A percentile compares a stretch with the other conserved stretches of the same genome.
These are phyloP conservation scores for Rhinoraja longicauda DNA, from an alignment of 2,797 vertebrate genomes.

Conservation along the genomic window DNA sequence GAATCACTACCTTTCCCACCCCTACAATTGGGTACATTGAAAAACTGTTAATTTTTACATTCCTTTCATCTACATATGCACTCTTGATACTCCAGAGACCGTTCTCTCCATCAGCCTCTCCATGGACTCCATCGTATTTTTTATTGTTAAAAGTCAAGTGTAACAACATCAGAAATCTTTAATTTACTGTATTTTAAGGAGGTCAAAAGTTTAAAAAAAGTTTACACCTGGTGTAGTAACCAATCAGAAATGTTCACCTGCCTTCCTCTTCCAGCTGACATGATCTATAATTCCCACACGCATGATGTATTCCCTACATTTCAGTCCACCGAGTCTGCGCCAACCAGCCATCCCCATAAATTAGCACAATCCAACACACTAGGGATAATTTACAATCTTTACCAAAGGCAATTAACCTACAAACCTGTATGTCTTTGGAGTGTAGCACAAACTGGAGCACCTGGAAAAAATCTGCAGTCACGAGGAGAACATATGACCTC, in stretches of 20 bases:
- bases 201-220: neutral
- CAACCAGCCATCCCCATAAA: too few species aligned
- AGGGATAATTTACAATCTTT: too few species aligned
- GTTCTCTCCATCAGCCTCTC: neutral
- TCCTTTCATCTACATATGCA: neutral
- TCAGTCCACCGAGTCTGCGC: neutral
- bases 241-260: neutral
- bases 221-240: neutral
- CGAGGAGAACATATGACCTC: too few species aligned
- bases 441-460: too few species aligned
- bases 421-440: too few species aligned
- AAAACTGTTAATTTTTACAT: neutral
- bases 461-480: too few species aligned
- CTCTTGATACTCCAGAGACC: neutral
- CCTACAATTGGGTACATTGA: neutral
- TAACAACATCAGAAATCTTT: neutral
- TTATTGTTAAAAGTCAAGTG: neutral
- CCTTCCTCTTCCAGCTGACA: neutral
- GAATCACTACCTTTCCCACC: neutral
- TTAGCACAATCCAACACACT: too few species aligned
- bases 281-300: neutral
- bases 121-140: too few species aligned
- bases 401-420: too few species aligned
- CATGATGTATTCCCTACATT: neutral
- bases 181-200: neutral